Conservation (phyloP, 2,888 invertebrate species). For the Colletes collaris region DNA sequence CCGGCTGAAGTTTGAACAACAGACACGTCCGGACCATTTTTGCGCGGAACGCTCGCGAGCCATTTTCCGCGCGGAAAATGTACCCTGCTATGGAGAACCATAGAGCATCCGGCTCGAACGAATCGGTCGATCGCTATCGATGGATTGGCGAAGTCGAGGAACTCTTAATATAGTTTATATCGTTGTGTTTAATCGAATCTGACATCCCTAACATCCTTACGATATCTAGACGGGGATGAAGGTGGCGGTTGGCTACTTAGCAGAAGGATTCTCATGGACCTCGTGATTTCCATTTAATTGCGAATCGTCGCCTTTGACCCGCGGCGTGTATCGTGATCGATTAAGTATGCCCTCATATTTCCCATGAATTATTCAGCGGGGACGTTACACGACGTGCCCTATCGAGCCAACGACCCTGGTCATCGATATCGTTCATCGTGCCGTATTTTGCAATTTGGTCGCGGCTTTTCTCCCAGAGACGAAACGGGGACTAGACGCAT, state of each 20-base stretch:
- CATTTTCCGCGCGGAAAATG: background rate
- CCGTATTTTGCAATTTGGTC: slow-evolving; percentile 36
- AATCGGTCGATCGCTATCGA: too few species aligned
- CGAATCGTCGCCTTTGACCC: slow-evolving; percentile 39
- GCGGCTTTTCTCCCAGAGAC: background rate
- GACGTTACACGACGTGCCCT: slow-evolving; percentile 35
- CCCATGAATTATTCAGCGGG: slow-evolving; percentile 65
- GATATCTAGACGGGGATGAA: too few species aligned
- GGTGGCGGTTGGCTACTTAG: too few species aligned
- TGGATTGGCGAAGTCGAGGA: too few species aligned
- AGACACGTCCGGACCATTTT: slow-evolving; percentile 29
- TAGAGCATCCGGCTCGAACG: too few species aligned
- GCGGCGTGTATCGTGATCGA: slow-evolving; percentile 51
- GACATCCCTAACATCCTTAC: too few species aligned
- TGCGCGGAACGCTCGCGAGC: background rate
- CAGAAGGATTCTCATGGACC: background rate
- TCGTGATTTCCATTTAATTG: slow-evolving; percentile 64
- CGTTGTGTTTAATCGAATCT: too few species aligned
- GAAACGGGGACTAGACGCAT: background rate
- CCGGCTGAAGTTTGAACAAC: slow-evolving; percentile 40
- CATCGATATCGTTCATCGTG: slow-evolving; percentile 37
- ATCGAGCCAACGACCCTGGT: slow-evolving; percentile 36
- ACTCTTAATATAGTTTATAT: too few species aligned
- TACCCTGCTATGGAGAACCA: background rate
- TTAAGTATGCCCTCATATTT: slow-evolving; percentile 64